phyloP scores from a whole-genome alignment of 2,113 vertebrate genomes.

The Pyxicephalus adspersus region DNA sequence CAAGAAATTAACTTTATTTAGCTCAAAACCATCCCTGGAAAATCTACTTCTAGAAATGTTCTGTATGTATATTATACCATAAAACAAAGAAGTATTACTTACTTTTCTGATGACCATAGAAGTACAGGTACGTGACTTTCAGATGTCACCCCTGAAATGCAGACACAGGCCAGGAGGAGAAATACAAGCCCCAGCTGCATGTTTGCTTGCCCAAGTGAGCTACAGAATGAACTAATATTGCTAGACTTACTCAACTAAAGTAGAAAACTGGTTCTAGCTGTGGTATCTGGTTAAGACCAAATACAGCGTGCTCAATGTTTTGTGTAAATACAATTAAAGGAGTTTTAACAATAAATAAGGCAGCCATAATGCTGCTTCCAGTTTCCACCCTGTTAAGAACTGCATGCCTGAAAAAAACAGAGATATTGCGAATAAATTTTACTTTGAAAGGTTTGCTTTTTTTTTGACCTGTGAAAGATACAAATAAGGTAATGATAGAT shows the following conservation, averaged over 20 bases:
- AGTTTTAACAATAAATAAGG: conserved; percentile 2
- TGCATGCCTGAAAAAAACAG: no score
- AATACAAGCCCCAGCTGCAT: conserved; percentile 3
- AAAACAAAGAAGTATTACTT: no score
- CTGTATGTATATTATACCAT: no score
- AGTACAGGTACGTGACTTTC: conserved; percentile 63
- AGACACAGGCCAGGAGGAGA: background rate
- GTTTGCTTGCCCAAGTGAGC: background rate
- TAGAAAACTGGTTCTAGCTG: background rate
- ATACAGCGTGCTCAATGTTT: conserved; percentile 23
- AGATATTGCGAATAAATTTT: no score
- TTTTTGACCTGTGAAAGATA: no score
- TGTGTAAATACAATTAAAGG: background rate
- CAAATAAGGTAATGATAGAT: no score
- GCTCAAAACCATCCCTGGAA: no score
- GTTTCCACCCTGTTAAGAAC: background rate
- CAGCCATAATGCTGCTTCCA: background rate
- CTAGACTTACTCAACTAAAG: background rate
- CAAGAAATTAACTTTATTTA: no score
- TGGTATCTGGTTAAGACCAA: background rate
- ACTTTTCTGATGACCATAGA: conserved; percentile 70
- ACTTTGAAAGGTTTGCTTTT: no score
- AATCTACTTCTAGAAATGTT: no score
- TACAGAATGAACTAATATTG: fast-evolving
- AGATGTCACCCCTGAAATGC: fast-evolving